Percentiles rank a stretch among this genome's conserved stretches.
phyloP scores from a whole-genome alignment of 2,113 vertebrate genomes.

The Eira barbara region DNA sequence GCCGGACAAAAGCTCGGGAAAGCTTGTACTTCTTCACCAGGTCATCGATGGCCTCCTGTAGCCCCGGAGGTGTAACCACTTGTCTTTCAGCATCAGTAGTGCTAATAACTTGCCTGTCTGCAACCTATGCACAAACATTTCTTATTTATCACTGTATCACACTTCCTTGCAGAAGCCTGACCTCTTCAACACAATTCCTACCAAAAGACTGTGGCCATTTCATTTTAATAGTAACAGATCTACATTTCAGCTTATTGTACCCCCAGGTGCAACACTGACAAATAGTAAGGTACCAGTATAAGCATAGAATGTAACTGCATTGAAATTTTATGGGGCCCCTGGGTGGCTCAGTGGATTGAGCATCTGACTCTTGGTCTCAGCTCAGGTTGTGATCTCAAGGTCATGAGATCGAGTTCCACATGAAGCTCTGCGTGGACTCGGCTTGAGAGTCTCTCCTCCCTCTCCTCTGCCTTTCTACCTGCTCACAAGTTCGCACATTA shows the following conservation, averaged over 20 bases:
- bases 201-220: neutral
- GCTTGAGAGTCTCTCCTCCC: neutral
- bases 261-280: neutral
- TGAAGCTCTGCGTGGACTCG: rapidly evolving
- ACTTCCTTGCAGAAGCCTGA: neutral
- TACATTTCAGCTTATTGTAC: neutral
- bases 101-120: slow-evolving; percentile 90
- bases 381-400: neutral
- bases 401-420: neutral
- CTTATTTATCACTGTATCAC: neutral
- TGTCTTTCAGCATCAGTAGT: slow-evolving; percentile 92
- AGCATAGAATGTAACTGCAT: neutral
- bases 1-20: slow-evolving; percentile 93
- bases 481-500: neutral
- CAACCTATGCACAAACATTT: slow-evolving; percentile 79
- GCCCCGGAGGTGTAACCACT: slow-evolving; percentile 86
- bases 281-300: neutral
- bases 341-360: neutral
- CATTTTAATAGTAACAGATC: neutral
- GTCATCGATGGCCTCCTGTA: slow-evolving; percentile 90
- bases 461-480: neutral
- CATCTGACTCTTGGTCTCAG: neutral
- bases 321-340: neutral
- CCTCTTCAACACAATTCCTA: neutral
- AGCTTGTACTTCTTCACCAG: slow-evolving; percentile 86